Base-by-base conservation (phyloP, 2,888 invertebrate genomes). In the Agriopis marginaria region DNA sequence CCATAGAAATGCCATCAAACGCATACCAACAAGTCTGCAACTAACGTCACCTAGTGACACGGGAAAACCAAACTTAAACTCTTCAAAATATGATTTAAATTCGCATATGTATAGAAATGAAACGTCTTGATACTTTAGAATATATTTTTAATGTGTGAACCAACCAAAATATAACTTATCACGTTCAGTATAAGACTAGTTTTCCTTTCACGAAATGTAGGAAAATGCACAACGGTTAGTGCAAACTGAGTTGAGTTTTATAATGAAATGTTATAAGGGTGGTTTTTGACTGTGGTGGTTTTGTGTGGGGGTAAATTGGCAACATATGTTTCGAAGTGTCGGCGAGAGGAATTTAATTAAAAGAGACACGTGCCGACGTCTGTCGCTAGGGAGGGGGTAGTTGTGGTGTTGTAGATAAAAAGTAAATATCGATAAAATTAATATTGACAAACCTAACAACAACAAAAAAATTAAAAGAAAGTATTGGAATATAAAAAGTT, bases 301-400 rank as follows among this genome's bases (percentile, higher is more conserved):
- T 55, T 66, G 72, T 72, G 75, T 73, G 70, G 75, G 72, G 74
- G 73, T 70, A 81, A 86, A 91, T 91, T 92, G 89, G 93, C 88
- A 91, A 91, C 94, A 93, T 93, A 94, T 93, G 94, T 87, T 88
- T 78, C 79, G 69, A 86, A 92, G 89, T 90, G 90, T 89, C 84
- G 87, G 83, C 72, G 75, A 82, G 86, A 91, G 95, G 95, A 95
- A 95, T 95, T 95, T 95, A 95, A 95, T 95, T 95, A 95, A 95
- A 95, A 90, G 90, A 90, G 88, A 89, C 94, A 75, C 83, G 85
- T 83, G 84, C 78, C 82, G 74, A 67, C 77, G 75, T 77, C 82
- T 71, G 77, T 74, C 62, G n/a, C 12, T 81, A 84, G 82, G 65
- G 81, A 71, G 73, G 86, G 73, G 58, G 51, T 63, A 49, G 64